phyloP scores from a whole-genome alignment of 2,888 invertebrate species.

The Eucriotettix oculatus region DNA sequence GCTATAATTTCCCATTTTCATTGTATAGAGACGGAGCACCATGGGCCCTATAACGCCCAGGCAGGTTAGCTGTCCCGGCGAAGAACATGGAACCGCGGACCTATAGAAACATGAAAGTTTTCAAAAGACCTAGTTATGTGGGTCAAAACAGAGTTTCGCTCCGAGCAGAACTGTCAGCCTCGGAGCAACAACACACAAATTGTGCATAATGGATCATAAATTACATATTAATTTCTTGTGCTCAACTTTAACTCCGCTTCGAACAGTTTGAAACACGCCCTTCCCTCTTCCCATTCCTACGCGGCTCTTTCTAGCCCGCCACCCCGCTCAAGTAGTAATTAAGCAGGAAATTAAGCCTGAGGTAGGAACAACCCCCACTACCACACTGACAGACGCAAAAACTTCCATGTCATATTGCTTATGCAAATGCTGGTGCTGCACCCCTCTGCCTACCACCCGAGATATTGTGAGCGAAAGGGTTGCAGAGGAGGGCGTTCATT shows the following conservation, averaged over 20 bases:
- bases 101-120: too few species aligned
- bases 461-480: neutral
- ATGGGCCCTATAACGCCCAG: too few species aligned
- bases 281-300: neutral
- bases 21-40: too few species aligned
- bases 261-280: neutral
- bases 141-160: too few species aligned
- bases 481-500: neutral
- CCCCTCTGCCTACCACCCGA: neutral
- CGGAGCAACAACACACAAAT: neutral
- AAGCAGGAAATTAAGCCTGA: constrained; percentile 14
- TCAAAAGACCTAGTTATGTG: too few species aligned
- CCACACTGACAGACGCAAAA: neutral
- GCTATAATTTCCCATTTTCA: neutral
- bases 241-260: neutral
- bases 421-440: constrained; percentile 7
- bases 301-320: neutral
- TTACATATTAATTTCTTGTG: neutral
- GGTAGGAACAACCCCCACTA: neutral
- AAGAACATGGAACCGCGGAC: too few species aligned
- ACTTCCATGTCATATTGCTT: constrained; percentile 7
- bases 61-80: too few species aligned
- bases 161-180: neutral
- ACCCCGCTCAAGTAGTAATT: constrained; percentile 14
- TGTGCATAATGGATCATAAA: neutral